Evolutionary conservation across 2,797 vertebrate species (phyloP).

Genomic region (Schizopygopsis pylzovi): DNA sequence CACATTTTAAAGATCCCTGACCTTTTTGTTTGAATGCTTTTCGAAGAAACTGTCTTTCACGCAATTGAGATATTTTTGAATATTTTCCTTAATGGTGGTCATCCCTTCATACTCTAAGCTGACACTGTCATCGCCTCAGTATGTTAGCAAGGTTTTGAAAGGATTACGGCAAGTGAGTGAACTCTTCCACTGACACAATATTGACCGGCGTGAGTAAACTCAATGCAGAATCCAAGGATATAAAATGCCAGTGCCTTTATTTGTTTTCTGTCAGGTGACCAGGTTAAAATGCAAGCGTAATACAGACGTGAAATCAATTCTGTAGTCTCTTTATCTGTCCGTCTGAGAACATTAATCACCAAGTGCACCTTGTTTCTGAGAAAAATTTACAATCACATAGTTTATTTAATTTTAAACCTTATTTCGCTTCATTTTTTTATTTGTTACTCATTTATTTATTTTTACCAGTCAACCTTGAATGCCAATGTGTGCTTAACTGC

Average conservation of each 20-base stretch:
- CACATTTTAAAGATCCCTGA: neutral
- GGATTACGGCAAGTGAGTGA: conserved; percentile 18
- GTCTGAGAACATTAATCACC: conserved; percentile 57
- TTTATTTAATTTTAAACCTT: conserved; percentile 11
- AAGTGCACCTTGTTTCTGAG: neutral
- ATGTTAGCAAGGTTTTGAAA: conserved; percentile 39
- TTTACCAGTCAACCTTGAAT: conserved; percentile 37
- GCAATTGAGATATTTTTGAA: neutral
- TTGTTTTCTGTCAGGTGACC: conserved; percentile 51
- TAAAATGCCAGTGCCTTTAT: conserved; percentile 46
- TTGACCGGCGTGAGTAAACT: conserved; percentile 29
- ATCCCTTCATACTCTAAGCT: neutral
- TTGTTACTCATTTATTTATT: conserved; percentile 6
- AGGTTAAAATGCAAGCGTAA: conserved; percentile 45
- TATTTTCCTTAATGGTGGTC: neutral
- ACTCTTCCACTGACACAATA: conserved; percentile 10
- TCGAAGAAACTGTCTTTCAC: neutral
- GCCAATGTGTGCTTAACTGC: neutral
- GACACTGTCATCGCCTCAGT: neutral
- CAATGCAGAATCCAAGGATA: conserved; percentile 15
- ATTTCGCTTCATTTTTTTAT: conserved; percentile 22
- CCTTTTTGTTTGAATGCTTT: conserved; percentile 1
- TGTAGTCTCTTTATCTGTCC: conserved; percentile 46
- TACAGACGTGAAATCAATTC: conserved; percentile 51
- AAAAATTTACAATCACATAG: neutral